Base-by-base conservation (phyloP, 1,140 invertebrate genomes). In the Hestina assimilis region DNA sequence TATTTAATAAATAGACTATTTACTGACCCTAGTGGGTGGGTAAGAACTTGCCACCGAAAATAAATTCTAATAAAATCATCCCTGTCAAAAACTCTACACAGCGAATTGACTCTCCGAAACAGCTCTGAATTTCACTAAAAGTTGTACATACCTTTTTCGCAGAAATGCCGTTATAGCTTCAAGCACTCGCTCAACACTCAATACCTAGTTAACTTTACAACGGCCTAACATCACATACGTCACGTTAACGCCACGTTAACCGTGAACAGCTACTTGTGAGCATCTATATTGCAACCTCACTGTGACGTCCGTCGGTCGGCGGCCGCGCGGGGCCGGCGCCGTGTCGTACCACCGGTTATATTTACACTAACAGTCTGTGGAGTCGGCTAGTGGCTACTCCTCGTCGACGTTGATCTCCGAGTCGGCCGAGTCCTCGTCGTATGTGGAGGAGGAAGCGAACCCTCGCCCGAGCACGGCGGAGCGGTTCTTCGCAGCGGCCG, bases 401-500 rank as follows among this genome's bases (percentile, higher is more conserved):
- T 88, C 83, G 74, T 88, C 85, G 29, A 88, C 85, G 75, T 88
- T 88, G 72, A 88, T 88, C 72, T 88, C 85, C 14, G 85, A 88
- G 74, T 88, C 85, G 51, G 73, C 82, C 42, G 85, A 88, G 63
- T 88, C 85, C 66, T 88, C 85, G 74, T 88, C 85, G 78, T 88
- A 88, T 4, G 83, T 87, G 68, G 81, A 85, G 52, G 83, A 87
- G 63, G 83, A 85, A 15, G 85, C 82, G 74, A 88, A 88, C 15
- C 83, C 81, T 35, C 83, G 61, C 48, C 83, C 85, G n/a, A 87
- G 73, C 46, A 87, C 72, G 38, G 91, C 92, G 87, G 91, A 98
- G 95, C 97, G 95, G 91, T 99, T 99, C 91, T 99, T 99, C 40
- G 97, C 97, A n/a, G 97, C 97, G 5, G 99, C 99, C 7, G 99